Conservation (phyloP, 2,888 invertebrate species). For the Carcina quercana region DNA sequence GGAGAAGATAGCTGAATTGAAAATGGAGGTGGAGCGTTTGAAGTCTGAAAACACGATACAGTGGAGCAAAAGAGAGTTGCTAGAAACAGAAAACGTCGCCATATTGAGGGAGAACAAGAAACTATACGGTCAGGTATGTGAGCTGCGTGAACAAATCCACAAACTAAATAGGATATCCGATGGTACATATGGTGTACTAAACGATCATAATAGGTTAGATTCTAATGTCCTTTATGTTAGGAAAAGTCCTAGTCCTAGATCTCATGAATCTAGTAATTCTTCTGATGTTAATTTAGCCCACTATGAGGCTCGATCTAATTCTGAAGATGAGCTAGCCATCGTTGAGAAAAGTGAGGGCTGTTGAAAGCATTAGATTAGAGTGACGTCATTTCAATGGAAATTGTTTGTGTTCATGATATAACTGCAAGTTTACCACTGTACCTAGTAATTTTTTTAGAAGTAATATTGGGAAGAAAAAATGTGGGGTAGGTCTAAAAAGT, state of each 20-base stretch:
- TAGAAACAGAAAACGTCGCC: slow-evolving; percentile 92
- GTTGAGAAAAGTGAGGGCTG: slow-evolving; percentile 40
- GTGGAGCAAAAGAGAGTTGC: slow-evolving; percentile 90
- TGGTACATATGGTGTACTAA: slow-evolving; percentile 37
- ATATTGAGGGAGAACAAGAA: slow-evolving; percentile 94
- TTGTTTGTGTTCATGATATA: no score
- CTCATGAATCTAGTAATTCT: slow-evolving; percentile 61
- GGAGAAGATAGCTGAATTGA: slow-evolving; percentile 56
- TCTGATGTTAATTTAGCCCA: slow-evolving; percentile 57
- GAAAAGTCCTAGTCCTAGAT: slow-evolving; percentile 55
- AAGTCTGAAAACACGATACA: slow-evolving; percentile 95
- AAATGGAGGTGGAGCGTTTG: slow-evolving; percentile 83
- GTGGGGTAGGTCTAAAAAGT: no score
- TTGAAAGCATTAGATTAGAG: no score
- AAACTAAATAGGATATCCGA: slow-evolving; percentile 64
- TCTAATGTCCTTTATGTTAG: slow-evolving; percentile 56
- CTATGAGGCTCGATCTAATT: slow-evolving; percentile 55
- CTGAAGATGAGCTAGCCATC: slow-evolving; percentile 63
- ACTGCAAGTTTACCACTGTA: no score
- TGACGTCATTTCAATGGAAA: no score
- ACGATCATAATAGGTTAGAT: slow-evolving; percentile 39
- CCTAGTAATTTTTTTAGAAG: no score
- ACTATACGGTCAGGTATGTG: slow-evolving; percentile 70
- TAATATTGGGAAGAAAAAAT: no score
- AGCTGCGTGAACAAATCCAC: slow-evolving; percentile 62